These are phyloP conservation scores for Micropterix aruncella DNA, from an alignment of 2,888 invertebrate species.

Conservation along the genomic window DNA sequence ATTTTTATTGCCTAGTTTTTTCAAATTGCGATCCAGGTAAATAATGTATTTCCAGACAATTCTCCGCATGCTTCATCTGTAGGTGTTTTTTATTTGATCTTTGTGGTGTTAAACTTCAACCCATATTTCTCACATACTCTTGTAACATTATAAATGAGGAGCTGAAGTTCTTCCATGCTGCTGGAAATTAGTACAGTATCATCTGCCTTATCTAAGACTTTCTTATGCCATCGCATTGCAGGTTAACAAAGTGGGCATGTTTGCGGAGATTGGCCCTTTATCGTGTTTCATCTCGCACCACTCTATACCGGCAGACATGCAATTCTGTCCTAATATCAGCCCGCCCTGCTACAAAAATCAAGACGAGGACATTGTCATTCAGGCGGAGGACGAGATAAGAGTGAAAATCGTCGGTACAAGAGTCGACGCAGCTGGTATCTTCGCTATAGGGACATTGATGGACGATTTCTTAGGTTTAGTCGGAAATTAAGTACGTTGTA, in stretches of 20 bases:
- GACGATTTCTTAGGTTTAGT: conserved; percentile 90
- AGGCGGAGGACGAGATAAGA: conserved; percentile 93
- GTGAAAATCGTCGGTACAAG: conserved; percentile 97
- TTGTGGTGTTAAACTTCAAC: no score
- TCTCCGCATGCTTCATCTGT: no score
- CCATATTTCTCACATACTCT: no score
- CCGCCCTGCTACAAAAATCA: conserved; percentile 98
- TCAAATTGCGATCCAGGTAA: no score
- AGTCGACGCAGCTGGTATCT: conserved; percentile 98
- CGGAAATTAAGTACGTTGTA: background rate
- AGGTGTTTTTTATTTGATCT: no score
- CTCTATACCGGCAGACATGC: conserved; percentile 98
- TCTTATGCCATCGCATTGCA: conserved; percentile 97
- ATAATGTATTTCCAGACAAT: no score
- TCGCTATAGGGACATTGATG: conserved; percentile 98
- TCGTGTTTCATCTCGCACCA: conserved; percentile 97
- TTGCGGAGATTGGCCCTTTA: conserved; percentile 97
- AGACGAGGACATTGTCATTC: conserved; percentile 95
- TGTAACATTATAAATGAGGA: no score
- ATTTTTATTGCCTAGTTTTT: no score
- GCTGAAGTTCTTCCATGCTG: no score
- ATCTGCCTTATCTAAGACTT: no score
- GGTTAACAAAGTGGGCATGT: conserved; percentile 89
- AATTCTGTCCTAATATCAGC: conserved; percentile 95
- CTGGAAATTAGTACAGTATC: no score